A percentile compares a stretch with the other conserved stretches of the same genome.
phyloP scores from a whole-genome alignment of 2,113 vertebrate genomes.

The Lampris megalopsis region DNA sequence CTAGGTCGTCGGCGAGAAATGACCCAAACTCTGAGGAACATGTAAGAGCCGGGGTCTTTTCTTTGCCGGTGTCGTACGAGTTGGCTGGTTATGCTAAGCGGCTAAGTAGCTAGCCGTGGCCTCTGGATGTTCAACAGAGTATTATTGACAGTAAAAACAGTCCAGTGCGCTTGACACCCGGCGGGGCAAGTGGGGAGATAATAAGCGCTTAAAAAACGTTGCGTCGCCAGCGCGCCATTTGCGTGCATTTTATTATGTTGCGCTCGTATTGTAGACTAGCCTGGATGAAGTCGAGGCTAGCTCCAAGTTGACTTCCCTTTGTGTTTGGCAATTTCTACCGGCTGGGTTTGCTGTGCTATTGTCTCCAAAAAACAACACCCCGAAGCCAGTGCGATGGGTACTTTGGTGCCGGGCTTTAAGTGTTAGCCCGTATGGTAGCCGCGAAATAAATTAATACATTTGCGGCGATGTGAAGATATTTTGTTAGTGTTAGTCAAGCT shows the following conservation, averaged over 20 bases:
- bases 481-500: slow-evolving; percentile 52
- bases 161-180: slow-evolving; percentile 55
- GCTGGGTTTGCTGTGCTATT: slow-evolving; percentile 57
- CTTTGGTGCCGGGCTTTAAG: background rate
- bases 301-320: slow-evolving; percentile 83
- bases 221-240: background rate
- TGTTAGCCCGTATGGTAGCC: background rate
- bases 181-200: slow-evolving; percentile 2
- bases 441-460: background rate
- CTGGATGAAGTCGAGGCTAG: slow-evolving; percentile 57
- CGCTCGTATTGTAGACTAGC: slow-evolving; percentile 52
- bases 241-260: background rate
- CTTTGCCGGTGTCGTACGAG: slow-evolving; percentile 56
- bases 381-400: slow-evolving; percentile 2
- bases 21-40: slow-evolving; percentile 80
- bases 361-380: background rate
- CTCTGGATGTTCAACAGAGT: slow-evolving; percentile 57
- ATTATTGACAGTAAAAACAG: slow-evolving; percentile 16
- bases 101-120: slow-evolving; percentile 74
- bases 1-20: slow-evolving; percentile 86
- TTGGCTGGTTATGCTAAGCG: slow-evolving; percentile 60
- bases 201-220: background rate
- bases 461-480: slow-evolving; percentile 15
- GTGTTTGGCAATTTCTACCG: slow-evolving; percentile 72
- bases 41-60: slow-evolving; percentile 81